Evolutionary conservation across 2,888 invertebrate species (phyloP), one percentile per base, ranked within the genome.

Genomic region (Tachystola acroxantha): DNA sequence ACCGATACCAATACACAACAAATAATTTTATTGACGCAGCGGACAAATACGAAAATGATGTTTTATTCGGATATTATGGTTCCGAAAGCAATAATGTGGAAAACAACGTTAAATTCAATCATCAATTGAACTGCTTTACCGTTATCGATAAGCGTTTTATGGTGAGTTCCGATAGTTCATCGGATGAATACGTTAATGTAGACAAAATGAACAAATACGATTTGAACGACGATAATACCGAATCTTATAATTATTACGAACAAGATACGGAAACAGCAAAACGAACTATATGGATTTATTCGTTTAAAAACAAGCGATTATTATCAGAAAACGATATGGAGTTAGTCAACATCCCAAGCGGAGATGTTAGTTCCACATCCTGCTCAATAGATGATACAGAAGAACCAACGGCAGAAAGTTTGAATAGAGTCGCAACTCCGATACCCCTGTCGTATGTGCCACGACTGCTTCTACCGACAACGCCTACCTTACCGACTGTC

Each of bases 261-360:
- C 32, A 56, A 7, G 55, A 59, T 28, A 24, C 42, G 10, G 56
- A 64, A 6, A 32, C 44, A 5, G 65, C 69, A 30, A 66, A 72
- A 40, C 65, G 57, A 5, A 77, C 71, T 2, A 57, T 80, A 40
- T 77, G 72, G 67, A 78, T 81, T 30, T 81, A 81, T 50, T 81
- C 81, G 1, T 76, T 65, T 39, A 73, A 74, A 57, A 81, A 82
- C 43, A 67, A 62, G 36, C 63, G 53, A n/a, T 43, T 60, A 3
- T 40, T 76, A 12, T 40, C 57, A n/a, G 70, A 76, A 28, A 53
- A 68, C 27, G 61, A 66, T 39, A 55, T 51, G 29, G 61, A 65
- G 34, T 34, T 62, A 10, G 45, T 57, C 3, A 69, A 73, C 37
- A 53, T 58, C 13, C 51, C 53, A 7, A 52, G 60, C 32, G 57